phyloP scores from a whole-genome alignment of 2,113 vertebrate species.

The Ovis aries region DNA sequence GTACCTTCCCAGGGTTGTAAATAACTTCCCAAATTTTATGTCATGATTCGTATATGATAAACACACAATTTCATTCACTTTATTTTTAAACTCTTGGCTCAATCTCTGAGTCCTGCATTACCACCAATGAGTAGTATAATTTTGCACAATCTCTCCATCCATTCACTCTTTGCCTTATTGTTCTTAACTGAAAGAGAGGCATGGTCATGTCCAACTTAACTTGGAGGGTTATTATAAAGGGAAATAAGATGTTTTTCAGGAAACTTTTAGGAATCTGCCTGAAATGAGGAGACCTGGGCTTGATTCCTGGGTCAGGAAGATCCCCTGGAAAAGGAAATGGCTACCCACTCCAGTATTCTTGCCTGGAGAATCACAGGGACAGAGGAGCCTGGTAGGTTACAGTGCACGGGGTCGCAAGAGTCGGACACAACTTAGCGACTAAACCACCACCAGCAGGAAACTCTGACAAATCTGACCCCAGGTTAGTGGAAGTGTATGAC shows the following conservation, averaged over 20 bases:
- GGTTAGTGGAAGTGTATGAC: not conserved
- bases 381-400: not conserved
- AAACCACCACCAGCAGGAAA: not conserved
- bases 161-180: not conserved
- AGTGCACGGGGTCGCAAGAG: not conserved
- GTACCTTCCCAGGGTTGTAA: not conserved
- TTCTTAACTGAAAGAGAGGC: not conserved
- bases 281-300: not conserved
- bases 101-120: not conserved
- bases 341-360: not conserved
- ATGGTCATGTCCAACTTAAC: not conserved
- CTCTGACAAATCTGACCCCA: not conserved
- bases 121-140: not conserved
- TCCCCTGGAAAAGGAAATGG: not conserved
- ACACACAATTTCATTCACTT: not conserved
- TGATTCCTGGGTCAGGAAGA: not conserved
- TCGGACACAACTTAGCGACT: not conserved
- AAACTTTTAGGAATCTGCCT: not conserved
- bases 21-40: not conserved
- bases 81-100: not conserved
- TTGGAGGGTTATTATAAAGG: not conserved
- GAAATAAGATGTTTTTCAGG: not conserved
- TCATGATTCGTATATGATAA: not conserved
- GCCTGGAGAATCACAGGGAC: not conserved
- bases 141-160: not conserved